These are phyloP conservation scores for Monoplex corrugatus DNA, from an alignment of 2,888 invertebrate species.

Conservation along the genomic window DNA sequence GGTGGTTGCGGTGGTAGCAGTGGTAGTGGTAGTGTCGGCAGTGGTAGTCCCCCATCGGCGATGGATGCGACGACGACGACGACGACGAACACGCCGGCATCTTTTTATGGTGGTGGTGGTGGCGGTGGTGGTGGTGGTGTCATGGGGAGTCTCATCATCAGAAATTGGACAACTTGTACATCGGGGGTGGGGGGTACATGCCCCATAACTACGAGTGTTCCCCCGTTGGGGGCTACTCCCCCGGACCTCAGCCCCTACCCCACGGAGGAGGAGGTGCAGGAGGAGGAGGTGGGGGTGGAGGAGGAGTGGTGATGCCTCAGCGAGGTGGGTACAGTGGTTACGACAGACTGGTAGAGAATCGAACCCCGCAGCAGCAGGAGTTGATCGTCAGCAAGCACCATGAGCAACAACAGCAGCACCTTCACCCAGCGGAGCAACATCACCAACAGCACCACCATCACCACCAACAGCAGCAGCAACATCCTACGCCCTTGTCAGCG, in stretches of 20 bases:
- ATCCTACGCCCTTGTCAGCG: neutral
- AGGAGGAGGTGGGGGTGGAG: neutral
- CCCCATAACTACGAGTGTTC: constrained; percentile 24
- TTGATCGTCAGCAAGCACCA: constrained; percentile 22
- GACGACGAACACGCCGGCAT: too few relatives aligned
- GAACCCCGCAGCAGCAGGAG: constrained; percentile 43
- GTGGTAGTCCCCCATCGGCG: too few relatives aligned
- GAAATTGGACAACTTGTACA: constrained; percentile 6
- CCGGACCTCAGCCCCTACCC: constrained; percentile 8
- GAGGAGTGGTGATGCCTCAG: neutral
- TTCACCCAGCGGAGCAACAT: neutral
- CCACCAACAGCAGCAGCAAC: constrained; percentile 46
- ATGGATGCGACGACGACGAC: too few relatives aligned
- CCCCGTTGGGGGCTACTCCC: constrained; percentile 35
- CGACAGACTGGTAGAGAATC: constrained; percentile 39
- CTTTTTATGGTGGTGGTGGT: constrained; percentile 18
- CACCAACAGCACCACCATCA: constrained; percentile 40
- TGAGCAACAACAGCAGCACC: neutral
- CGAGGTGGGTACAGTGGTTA: neutral
- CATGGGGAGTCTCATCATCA: constrained; percentile 11
- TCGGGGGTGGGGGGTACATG: constrained; percentile 25
- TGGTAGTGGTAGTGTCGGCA: neutral
- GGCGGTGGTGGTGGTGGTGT: constrained; percentile 5
- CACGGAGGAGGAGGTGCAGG: neutral
- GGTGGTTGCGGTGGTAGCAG: neutral